Evolutionary conservation across 2,888 invertebrate species (phyloP), one percentile per base, ranked within the genome.

Genomic region (Nemoura dubitans): DNA sequence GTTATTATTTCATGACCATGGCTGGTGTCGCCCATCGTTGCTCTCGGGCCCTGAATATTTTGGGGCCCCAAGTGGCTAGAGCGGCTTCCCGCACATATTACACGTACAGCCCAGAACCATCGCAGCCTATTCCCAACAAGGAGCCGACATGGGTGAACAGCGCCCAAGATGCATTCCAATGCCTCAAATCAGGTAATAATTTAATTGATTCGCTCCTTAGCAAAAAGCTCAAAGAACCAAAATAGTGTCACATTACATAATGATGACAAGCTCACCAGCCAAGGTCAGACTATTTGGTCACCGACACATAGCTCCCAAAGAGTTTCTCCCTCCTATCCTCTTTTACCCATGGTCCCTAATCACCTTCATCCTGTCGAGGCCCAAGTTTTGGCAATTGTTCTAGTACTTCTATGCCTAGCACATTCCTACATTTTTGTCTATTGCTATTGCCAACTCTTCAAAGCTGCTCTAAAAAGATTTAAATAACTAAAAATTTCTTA

Each of bases 61-160:
- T 84, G 59, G 76, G 27, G 14, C 84, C 84, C 26, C 84, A 84
- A 84, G 59, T 84, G 25, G 27, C 28, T 16, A 26, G 84, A 28
- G 29, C 84, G 25, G 84, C 78, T 85, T 92, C 93, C 86, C 94
- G 94, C 90, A 94, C 91, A 87, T 97, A 94, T 92, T 96, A 95
- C 91, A 95, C 97, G 0, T 97, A 97, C 90, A 94, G 95, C 28
- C 95, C 95, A 88, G 97, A 97, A 91, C 94, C 97, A 80, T 94
- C 97, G 76, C 96, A 97, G 92, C 96, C 97, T 21, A 92, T 96
- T 89, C 93, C 95, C 42, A 94, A 95, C 88, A 94, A 94, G 88
- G 93, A 95, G 88, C 97, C 97, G 0, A 94, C 95, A 91, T 95
- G 93, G 92, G 93, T 95, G 26, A 14, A 76, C 16, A 92, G 94